Conservation (phyloP, 2,113 vertebrate genomes). For the Psittacula cyanocephala region DNA sequence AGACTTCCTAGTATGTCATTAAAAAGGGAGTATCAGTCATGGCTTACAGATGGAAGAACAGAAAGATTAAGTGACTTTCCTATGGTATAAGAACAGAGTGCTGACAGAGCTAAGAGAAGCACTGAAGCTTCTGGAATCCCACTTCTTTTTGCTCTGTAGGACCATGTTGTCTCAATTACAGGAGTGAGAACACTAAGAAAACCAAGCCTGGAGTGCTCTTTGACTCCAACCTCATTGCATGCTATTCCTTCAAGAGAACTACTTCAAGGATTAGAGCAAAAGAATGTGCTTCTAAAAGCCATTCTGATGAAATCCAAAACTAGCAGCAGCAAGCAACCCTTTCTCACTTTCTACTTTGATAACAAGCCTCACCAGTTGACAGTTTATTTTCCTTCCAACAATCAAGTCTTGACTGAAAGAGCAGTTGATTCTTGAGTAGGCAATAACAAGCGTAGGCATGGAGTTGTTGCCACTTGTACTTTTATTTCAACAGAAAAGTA, state of each 20-base stretch:
- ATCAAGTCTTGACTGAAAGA: constrained; percentile 59
- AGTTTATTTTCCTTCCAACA: constrained; percentile 64
- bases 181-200: neutral
- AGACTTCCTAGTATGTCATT: neutral
- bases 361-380: constrained; percentile 47
- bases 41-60: neutral
- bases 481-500: constrained; percentile 53
- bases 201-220: neutral
- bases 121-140: neutral
- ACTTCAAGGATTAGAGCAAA: neutral
- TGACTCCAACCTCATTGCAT: neutral
- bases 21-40: neutral
- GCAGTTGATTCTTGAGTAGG: constrained; percentile 62
- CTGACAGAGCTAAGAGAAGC: neutral
- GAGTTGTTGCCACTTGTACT: constrained; percentile 58
- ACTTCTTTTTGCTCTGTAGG: neutral
- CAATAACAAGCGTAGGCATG: constrained; percentile 62
- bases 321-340: constrained; percentile 31
- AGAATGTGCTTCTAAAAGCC: neutral
- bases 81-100: neutral
- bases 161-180: neutral
- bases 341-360: constrained; percentile 50
- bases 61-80: neutral
- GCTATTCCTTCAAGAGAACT: neutral
- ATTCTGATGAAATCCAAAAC: constrained; percentile 12